These are phyloP conservation scores for Pammene fasciana DNA, from an alignment of 2,888 invertebrate species.

Conservation along the genomic window DNA sequence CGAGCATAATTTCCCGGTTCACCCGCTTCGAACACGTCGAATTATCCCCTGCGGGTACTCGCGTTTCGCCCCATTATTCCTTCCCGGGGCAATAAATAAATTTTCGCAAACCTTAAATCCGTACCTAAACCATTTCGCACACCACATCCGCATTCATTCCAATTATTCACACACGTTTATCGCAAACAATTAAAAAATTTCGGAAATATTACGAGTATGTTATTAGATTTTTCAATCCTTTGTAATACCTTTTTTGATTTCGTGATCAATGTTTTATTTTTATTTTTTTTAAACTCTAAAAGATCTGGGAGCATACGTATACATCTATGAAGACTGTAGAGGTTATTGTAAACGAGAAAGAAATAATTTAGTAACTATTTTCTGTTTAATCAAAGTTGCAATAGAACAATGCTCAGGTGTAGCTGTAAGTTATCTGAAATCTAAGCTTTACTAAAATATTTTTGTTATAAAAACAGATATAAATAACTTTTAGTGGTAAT, in stretches of 20 bases:
- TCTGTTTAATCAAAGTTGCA: no score
- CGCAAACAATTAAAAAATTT: slow-evolving; percentile 11
- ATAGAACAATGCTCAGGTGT: no score
- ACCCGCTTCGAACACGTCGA: slow-evolving; percentile 45
- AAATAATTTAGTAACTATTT: no score
- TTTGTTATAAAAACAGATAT: no score
- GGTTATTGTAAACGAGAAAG: no score
- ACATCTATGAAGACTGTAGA: no score
- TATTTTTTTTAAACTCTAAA: background rate
- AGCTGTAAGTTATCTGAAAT: no score
- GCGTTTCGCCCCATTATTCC: slow-evolving; percentile 48
- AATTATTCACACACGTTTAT: slow-evolving; percentile 29
- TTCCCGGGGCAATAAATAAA: slow-evolving; percentile 57
- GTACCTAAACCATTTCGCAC: slow-evolving; percentile 23
- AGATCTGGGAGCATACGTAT: no score
- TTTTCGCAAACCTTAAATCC: slow-evolving; percentile 49
- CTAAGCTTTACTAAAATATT: no score
- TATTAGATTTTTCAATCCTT: background rate
- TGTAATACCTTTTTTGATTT: background rate
- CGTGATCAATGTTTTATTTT: background rate
- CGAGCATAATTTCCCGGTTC: slow-evolving; percentile 49
- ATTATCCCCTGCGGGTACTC: slow-evolving; percentile 42
- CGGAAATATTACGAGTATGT: background rate
- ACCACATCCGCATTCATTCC: slow-evolving; percentile 11
- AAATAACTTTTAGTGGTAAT: slow-evolving; percentile 65